Conservation (phyloP, 2,113 vertebrate genomes). For the Myiopsitta monachus region DNA sequence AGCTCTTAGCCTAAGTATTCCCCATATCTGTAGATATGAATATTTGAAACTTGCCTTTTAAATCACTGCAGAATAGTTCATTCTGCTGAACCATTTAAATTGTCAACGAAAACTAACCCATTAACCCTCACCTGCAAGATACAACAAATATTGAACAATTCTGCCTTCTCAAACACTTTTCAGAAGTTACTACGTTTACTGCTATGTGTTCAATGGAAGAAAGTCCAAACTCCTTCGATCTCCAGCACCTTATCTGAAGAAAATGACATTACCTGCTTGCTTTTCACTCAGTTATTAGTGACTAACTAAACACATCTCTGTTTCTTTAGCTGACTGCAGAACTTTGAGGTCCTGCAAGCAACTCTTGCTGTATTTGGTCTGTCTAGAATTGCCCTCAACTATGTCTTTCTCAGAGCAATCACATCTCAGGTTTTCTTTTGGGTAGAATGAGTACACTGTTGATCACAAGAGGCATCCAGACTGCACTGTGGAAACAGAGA, state of each 20-base stretch:
- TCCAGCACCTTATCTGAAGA: neutral
- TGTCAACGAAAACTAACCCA: neutral
- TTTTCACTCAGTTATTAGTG: neutral
- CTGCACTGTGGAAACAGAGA: neutral
- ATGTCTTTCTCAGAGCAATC: neutral
- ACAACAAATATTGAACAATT: neutral
- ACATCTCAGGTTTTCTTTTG: neutral
- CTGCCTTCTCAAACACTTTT: neutral
- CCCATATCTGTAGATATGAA: neutral
- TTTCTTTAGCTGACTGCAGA: neutral
- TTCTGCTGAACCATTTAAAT: neutral
- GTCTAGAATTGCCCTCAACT: neutral
- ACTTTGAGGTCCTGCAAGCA: neutral
- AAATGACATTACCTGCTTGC: neutral
- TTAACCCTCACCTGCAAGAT: neutral
- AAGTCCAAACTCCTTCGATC: neutral
- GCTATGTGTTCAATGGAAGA: neutral
- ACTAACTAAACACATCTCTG: neutral
- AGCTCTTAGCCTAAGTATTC: neutral
- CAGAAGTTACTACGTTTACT: neutral
- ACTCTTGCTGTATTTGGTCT: neutral
- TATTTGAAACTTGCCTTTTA: neutral
- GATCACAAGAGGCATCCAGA: neutral
- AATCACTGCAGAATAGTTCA: neutral
- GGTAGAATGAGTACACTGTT: neutral